phyloP scores from a whole-genome alignment of 2,797 vertebrate species.

The Phataginus tricuspis region DNA sequence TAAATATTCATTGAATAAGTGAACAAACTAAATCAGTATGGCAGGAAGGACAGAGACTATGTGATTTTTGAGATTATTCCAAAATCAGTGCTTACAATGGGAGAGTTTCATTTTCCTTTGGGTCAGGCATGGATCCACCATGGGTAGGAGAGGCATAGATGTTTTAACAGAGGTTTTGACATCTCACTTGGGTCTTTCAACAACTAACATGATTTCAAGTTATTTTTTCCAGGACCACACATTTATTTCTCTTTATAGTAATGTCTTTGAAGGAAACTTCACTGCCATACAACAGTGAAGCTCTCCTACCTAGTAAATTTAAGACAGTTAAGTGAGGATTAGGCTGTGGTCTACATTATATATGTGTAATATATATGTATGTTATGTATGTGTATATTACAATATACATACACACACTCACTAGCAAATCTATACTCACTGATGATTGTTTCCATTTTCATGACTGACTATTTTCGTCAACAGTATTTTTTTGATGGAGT shows the following conservation, averaged over 20 bases:
- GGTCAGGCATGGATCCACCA: neutral
- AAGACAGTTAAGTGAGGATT: neutral
- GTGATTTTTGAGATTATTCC: neutral
- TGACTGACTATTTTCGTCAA: neutral
- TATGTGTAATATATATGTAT: too few species aligned
- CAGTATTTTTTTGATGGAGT: neutral
- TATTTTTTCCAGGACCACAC: neutral
- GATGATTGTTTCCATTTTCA: neutral
- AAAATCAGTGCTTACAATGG: neutral
- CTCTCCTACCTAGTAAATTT: neutral
- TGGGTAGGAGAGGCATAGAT: neutral
- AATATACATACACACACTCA: neutral
- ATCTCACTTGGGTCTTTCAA: neutral
- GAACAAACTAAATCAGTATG: neutral
- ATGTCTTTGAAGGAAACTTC: slow-evolving; percentile 9
- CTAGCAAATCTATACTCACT: neutral
- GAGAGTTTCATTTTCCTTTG: neutral
- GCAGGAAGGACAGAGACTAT: neutral
- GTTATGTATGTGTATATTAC: too few species aligned
- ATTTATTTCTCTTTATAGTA: neutral
- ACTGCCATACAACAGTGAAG: neutral
- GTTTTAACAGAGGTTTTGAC: neutral
- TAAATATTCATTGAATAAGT: neutral
- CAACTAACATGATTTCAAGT: neutral
- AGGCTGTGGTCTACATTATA: neutral